Evolutionary conservation across 2,888 invertebrate species (phyloP).

Genomic region (Eudasyphora cyanicolor): DNA sequence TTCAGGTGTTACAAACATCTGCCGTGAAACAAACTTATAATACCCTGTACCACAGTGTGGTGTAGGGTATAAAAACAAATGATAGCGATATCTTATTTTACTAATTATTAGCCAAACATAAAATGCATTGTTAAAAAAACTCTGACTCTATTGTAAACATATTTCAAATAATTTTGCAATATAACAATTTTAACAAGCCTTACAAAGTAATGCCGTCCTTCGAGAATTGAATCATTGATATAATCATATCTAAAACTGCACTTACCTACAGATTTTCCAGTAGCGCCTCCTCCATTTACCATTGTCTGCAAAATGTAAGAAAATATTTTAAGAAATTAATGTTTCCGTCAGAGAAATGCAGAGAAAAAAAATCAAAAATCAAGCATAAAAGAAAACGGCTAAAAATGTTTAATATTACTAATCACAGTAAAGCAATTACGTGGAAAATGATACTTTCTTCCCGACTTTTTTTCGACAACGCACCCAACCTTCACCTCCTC

Average conservation of each 20-base stretch:
- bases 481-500: not conserved
- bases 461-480: not conserved
- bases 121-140: too few species aligned
- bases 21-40: too few species aligned
- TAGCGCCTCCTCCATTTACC: constrained; percentile 29
- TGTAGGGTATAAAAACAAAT: too few species aligned
- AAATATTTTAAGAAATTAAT: constrained; percentile 62
- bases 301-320: constrained; percentile 46
- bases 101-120: too few species aligned
- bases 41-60: too few species aligned
- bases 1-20: too few species aligned
- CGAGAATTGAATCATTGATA: too few species aligned
- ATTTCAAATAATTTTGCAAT: too few species aligned
- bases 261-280: not conserved
- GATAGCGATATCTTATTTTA: too few species aligned
- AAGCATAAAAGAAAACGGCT: constrained; percentile 63
- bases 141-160: too few species aligned
- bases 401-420: constrained; percentile 79
- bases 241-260: not conserved
- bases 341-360: constrained; percentile 51
- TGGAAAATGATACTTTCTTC: constrained; percentile 78
- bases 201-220: too few species aligned
- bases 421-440: constrained; percentile 79
- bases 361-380: constrained; percentile 71
- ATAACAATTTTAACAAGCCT: too few species aligned